Evolutionary conservation across 2,888 invertebrate species (phyloP).

Genomic region (Scaptomyza polygonia): DNA sequence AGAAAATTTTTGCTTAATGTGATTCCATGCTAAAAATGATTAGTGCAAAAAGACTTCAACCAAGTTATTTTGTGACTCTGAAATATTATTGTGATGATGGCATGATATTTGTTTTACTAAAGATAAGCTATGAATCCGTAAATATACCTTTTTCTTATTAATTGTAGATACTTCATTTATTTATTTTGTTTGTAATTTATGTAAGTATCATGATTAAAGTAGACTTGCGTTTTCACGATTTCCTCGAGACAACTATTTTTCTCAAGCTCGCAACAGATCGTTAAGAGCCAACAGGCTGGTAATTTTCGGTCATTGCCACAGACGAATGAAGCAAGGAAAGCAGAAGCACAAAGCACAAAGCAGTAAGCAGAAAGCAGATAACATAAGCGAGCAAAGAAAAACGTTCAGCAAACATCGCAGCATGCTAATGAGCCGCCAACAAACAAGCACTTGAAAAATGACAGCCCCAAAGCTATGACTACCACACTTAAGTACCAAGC

Average conservation of each 20-base stretch:
- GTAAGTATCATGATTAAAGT: conserved; percentile 18
- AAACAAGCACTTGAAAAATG: conserved; percentile 57
- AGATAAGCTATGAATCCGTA: background rate
- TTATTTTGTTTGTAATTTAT: conserved; percentile 13
- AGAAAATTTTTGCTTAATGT: no score
- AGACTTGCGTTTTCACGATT: conserved; percentile 25
- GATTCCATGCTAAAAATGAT: no score
- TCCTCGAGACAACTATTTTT: conserved; percentile 28
- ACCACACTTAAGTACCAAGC: conserved; percentile 41
- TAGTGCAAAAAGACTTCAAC: no score
- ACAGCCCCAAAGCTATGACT: conserved; percentile 44
- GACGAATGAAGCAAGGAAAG: conserved; percentile 29
- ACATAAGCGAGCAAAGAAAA: conserved; percentile 43
- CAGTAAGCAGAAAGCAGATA: conserved; percentile 16
- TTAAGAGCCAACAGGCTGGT: conserved; percentile 34
- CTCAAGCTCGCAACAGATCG: conserved; percentile 31
- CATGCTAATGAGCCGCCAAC: conserved; percentile 72
- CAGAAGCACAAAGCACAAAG: conserved; percentile 25
- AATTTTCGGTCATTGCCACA: conserved; percentile 78
- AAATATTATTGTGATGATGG: no score
- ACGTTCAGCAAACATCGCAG: conserved; percentile 50
- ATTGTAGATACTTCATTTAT: background rate
- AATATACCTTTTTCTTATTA: background rate
- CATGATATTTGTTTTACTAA: no score
- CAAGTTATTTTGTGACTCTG: no score